Evolutionary conservation across 2,113 vertebrate species (phyloP).

Genomic region (Siphamia tubifer): DNA sequence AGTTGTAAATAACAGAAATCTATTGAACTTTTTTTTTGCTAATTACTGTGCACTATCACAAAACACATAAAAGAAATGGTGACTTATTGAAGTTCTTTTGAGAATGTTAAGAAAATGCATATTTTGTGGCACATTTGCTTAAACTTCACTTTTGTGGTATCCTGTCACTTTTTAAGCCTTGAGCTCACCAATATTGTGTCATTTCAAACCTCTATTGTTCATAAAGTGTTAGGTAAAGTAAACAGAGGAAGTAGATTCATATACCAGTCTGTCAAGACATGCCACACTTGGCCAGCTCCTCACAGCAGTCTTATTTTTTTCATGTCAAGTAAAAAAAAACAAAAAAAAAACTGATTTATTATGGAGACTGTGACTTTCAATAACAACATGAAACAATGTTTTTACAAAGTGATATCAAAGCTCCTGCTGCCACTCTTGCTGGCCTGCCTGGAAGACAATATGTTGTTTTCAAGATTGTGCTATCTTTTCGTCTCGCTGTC

Average conservation of each 20-base stretch:
- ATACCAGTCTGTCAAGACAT: constrained; percentile 34
- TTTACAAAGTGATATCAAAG: constrained; percentile 30
- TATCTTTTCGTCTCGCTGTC: background rate
- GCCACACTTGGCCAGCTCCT: constrained; percentile 4
- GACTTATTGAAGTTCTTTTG: background rate
- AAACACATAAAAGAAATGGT: background rate
- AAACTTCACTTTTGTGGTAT: background rate
- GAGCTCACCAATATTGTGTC: background rate
- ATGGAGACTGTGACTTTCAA: constrained; percentile 24
- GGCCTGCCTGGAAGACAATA: background rate
- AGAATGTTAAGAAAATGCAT: background rate
- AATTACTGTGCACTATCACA: constrained; percentile 3
- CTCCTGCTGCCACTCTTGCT: background rate
- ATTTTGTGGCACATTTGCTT: background rate
- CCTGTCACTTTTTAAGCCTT: background rate
- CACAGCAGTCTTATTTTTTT: background rate
- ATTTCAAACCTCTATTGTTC: constrained; percentile 37
- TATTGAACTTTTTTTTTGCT: constrained; percentile 9
- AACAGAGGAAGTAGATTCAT: constrained; percentile 41
- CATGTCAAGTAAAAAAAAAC: background rate
- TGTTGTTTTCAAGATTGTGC: constrained; percentile 28
- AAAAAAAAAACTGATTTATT: background rate
- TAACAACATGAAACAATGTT: constrained; percentile 24
- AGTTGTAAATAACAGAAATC: constrained; percentile 1
- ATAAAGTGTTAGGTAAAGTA: constrained; percentile 48